A percentile compares a stretch with the other conserved stretches of the same genome.
Evolutionary conservation across 2,113 vertebrate species (phyloP).

Genomic region (human (Homo sapiens)): GRCh38 chrX:24378001-24378500

Average conservation of each 20-base stretch:
- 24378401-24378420: slow-evolving; percentile 39
- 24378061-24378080: background rate
- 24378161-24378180: slow-evolving; percentile 28
- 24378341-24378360: background rate
- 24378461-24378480: slow-evolving; percentile 57
- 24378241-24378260: background rate
- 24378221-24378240: too few relatives aligned
- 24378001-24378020: background rate
- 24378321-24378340: background rate
- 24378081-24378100: background rate
- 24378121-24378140: background rate
- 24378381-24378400: background rate
- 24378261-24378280: slow-evolving; percentile 21
- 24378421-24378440: slow-evolving; percentile 53
- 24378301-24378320: background rate
- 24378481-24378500: slow-evolving; percentile 52
- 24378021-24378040: background rate
- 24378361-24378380: background rate
- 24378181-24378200: background rate
- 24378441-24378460: slow-evolving; percentile 49
- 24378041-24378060: background rate
- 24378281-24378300: slow-evolving; percentile 18
- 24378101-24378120: background rate
- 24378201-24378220: too few relatives aligned
- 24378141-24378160: slow-evolving; percentile 11